Evolutionary conservation across 2,797 vertebrate species (phyloP), one percentile per base, ranked within the genome.

Genomic region (Bradypus variegatus): DNA sequence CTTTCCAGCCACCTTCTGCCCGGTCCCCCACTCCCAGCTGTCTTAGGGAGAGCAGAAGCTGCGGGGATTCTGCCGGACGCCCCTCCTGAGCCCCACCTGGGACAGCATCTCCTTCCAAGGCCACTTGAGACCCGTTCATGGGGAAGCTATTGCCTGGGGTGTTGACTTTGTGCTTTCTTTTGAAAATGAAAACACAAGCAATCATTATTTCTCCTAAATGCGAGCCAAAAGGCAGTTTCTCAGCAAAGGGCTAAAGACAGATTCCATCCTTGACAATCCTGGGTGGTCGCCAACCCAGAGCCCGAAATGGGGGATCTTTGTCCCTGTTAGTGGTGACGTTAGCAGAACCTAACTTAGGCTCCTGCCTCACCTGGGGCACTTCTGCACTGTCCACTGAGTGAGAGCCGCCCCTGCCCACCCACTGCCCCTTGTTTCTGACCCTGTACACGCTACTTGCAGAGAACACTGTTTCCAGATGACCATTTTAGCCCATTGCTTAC

Each of bases 401-500:
- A 2, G 31, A 9, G 19, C 2, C 6, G 45, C 53, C 19, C 12
- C n/a, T 0, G 0, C 41, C 58, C 10, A 4, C 3, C 53, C 38
- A 3, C 36, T 33, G 0, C 4, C 6, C 50, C 16, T 81, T 27
- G 8, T 19, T 36, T 87, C 79, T 60, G 62, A 38, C 23, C 31
- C 45, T 11, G 3, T 25, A 11, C n/a, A 12, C 0, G 18, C 25
- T 10, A 4, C 13, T 27, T 23, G 0, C 11, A 0, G 65, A 80
- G 69, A 38, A 1, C 0, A 9, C 27, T 2, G 36, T 27, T 21
- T 1, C 6, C 14, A n/a, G 14, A 0, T 2, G 33, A 11, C 53
- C 6, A 0, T 9, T 6, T 5, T 1, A 5, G 10, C 27, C 67
- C 3, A 0, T 2, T 1, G 9, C 4, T 0, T 5, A 58, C 67